Evolutionary conservation across 2,113 vertebrate genomes (phyloP), one percentile per base, ranked within the genome.

Genomic region (Rallus limicola): DNA sequence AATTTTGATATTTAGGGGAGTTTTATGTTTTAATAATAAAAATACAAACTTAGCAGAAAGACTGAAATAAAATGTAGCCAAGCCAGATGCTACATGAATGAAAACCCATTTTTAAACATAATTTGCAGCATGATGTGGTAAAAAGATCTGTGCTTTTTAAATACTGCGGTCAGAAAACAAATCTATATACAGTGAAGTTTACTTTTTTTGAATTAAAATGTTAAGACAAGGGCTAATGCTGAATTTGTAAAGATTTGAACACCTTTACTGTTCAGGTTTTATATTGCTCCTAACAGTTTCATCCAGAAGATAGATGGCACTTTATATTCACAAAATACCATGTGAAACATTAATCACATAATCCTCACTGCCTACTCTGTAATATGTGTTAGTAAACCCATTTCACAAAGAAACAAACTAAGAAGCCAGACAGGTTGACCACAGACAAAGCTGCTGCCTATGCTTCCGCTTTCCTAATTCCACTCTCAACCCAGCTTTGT

Each of bases 231-330:
- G 58, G 25, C 25, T 93, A 83, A 65, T 50, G 77, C 5, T 46
- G 77, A 93, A 83, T 56, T 55, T 63, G 16, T 67, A 85, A 76
- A n/a, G n/a, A n/a, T n/a, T n/a, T n/a, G 25, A 77, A 53, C 71
- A 68, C 64, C 38, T 59, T 74, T 67, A 29, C 60, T 64, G 24
- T 67, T 80, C 38, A 53, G 46, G 40, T 86, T 88, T 87, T 59
- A 52, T 40, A 64, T 75, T 67, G 48, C 64, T 90, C 67, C 16
- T 70, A 88, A 63, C 56, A 46, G 38, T 83, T 90, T 70, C 52
- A 82, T 74, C 90, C 85, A 80, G 92, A 92, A 93, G 92, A 93
- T 40, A 96, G 94, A 88, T 90, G 67, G 76, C 82, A 88, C 82
- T 93, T 97, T 77, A 59, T 78, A 88, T 91, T 95, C 78, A 90